phyloP scores from a whole-genome alignment of 1,140 invertebrate genomes.

The Dicyema japonicum region DNA sequence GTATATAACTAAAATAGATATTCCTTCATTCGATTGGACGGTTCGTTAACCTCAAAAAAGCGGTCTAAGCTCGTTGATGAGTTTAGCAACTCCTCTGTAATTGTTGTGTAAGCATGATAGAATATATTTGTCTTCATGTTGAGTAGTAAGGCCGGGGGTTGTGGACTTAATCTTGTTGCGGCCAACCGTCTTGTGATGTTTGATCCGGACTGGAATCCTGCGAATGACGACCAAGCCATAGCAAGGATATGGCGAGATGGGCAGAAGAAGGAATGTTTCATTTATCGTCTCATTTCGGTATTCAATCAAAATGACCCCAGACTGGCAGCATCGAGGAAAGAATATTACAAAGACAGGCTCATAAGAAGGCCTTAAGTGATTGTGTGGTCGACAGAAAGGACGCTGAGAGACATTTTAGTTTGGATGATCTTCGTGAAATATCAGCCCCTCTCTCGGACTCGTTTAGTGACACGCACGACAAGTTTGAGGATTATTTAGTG shows the following conservation, averaged over 20 bases:
- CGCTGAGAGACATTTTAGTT: conserved; percentile 67
- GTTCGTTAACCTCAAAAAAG: conserved; percentile 87
- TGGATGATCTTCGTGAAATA: conserved; percentile 57
- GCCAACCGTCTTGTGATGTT: conserved; percentile 86
- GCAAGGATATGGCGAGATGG: conserved; percentile 4
- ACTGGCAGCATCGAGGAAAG: conserved; percentile 11
- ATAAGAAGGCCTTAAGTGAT: conserved; percentile 55
- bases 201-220: conserved; percentile 98
- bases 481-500: conserved; percentile 24
- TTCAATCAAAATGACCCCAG: conserved; percentile 25
- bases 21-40: conserved; percentile 59
- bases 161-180: conserved; percentile 58
- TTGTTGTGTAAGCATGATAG: too few species aligned
- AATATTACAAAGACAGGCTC: conserved; percentile 2
- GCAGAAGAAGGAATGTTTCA: not conserved
- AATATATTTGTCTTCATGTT: conserved; percentile 89
- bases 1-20: too few species aligned
- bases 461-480: conserved; percentile 66
- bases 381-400: conserved; percentile 86
- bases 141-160: conserved; percentile 90
- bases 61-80: conserved; percentile 68
- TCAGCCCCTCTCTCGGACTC: conserved; percentile 57
- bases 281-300: conserved; percentile 11
- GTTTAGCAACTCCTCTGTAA: conserved; percentile 50
- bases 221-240: conserved; percentile 52